Base-by-base conservation (phyloP, 2,113 vertebrate genomes). In the Phalacrocorax pelagicus region DNA sequence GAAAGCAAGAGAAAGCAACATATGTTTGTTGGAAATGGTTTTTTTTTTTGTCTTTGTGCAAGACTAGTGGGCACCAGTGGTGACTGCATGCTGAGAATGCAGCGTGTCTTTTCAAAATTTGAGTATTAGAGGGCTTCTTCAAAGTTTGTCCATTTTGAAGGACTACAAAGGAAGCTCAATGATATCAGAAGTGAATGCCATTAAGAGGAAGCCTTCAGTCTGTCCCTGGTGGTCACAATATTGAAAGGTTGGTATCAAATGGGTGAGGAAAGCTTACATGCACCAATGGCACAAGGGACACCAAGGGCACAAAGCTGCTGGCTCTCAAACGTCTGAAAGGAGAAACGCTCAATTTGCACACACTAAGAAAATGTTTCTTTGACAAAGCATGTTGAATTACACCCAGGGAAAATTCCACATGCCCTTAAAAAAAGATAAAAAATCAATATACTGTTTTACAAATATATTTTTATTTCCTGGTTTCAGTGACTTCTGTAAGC, bases 401-500 rank as follows among this genome's bases (percentile, higher is more conserved):
- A 59, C 55, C 12, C n/a, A 29, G 85, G 73, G 57, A 95, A 88
- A 92, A 84, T 77, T 95, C 62, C 55, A 73, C 46, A 11, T 7
- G 10, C 29, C 69, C 57, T 72, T 47, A 61, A 65, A 71, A 83
- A 58, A 47, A 47, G 46, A 47, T 20, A 49, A 36, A 47, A 79
- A 89, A 87, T 93, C 88, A 75, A 90, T 90, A 74, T 46, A 26
- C 32, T 55, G 21, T 75, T 94, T 86, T 66, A 80, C 46, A 87
- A 90, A 93, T 84, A 38, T 40, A n/a, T 92, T 94, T 91, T 94
- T 89, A 74, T 92, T 83, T 52, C 34, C 38, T 81, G 59, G 34
- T 85, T 96, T 96, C 88, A 93, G 75, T 54, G 75, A 71, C 78
- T 92, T 94, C 51, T 82, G 20, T 87, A 85, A 92, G 34, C 52